These are phyloP conservation scores for Shargacucullia verbasci DNA, from an alignment of 2,888 invertebrate genomes.

Conservation along the genomic window DNA sequence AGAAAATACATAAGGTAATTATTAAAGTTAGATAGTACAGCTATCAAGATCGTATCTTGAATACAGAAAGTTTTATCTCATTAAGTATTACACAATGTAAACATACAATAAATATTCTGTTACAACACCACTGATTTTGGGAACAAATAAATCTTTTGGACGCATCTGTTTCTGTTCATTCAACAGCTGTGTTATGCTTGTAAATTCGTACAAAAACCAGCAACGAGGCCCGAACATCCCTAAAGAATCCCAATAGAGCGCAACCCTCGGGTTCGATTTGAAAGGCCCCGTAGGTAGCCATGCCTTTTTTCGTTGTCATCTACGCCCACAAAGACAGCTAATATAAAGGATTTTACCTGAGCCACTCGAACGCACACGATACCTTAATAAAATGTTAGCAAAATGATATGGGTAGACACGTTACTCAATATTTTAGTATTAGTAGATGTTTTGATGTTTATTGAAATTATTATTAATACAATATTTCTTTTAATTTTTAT, in stretches of 20 bases:
- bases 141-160: conserved; percentile 49
- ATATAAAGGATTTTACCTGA: conserved; percentile 68
- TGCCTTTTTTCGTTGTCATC: conserved; percentile 60
- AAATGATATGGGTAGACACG: conserved; percentile 50
- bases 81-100: conserved; percentile 35
- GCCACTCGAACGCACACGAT: conserved; percentile 44
- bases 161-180: conserved; percentile 72
- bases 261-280: conserved; percentile 67
- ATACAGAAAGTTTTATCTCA: conserved; percentile 32
- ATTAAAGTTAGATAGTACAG: conserved; percentile 19
- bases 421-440: conserved; percentile 40
- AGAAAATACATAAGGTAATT: conserved; percentile 7
- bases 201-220: conserved; percentile 64
- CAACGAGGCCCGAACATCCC: conserved; percentile 53
- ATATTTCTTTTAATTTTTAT: conserved; percentile 15
- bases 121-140: conserved; percentile 41
- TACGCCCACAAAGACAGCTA: conserved; percentile 58
- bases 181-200: conserved; percentile 67
- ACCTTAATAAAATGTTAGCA: conserved; percentile 49
- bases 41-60: conserved; percentile 1
- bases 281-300: conserved; percentile 60
- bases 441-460: conserved; percentile 16
- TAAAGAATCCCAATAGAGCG: conserved; percentile 67
- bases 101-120: conserved; percentile 39
- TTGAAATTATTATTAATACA: conserved; percentile 14